Conservation (phyloP, 1,140 invertebrate genomes). For the Neomicropteryx cornuta region DNA sequence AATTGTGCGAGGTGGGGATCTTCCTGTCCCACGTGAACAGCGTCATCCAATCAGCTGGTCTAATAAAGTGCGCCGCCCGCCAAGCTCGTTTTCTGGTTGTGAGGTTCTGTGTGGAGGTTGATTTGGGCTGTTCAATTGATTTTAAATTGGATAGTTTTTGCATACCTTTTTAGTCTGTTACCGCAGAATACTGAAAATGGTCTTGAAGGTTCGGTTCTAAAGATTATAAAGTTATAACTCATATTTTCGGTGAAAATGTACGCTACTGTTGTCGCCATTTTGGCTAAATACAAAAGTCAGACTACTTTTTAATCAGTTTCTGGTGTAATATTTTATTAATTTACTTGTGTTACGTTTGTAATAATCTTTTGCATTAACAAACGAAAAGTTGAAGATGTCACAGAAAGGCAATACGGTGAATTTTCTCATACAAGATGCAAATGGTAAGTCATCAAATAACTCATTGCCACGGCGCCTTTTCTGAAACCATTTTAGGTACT, state of each 20-base stretch:
- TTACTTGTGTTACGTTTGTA: constrained; percentile 9
- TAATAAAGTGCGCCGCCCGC: constrained; percentile 7
- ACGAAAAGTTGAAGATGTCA: constrained; percentile 11
- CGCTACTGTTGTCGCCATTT: constrained; percentile 13
- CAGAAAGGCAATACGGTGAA: constrained; percentile 12
- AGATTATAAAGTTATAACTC: no score
- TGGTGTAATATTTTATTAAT: constrained; percentile 9
- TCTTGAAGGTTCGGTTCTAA: no score
- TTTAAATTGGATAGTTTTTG: no score
- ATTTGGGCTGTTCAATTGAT: no score
- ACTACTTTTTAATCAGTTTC: constrained; percentile 10
- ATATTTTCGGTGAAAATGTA: constrained; percentile 12
- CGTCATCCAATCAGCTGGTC: constrained; percentile 14
- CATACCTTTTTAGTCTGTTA: no score
- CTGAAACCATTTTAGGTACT: constrained; percentile 4
- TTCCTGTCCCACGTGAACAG: constrained; percentile 14
- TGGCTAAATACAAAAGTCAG: constrained; percentile 14
- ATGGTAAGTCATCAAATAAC: constrained; percentile 13
- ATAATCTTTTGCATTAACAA: constrained; percentile 4
- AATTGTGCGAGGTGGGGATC: constrained; percentile 9
- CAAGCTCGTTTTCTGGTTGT: constrained; percentile 14
- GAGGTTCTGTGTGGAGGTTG: constrained; percentile 11
- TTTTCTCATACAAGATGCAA: constrained; percentile 12
- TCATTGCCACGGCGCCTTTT: constrained; percentile 11
- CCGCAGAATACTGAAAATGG: no score